These are phyloP conservation scores for Dicrurus megarhynchus DNA, from an alignment of 2,113 vertebrate genomes.

Conservation along the genomic window DNA sequence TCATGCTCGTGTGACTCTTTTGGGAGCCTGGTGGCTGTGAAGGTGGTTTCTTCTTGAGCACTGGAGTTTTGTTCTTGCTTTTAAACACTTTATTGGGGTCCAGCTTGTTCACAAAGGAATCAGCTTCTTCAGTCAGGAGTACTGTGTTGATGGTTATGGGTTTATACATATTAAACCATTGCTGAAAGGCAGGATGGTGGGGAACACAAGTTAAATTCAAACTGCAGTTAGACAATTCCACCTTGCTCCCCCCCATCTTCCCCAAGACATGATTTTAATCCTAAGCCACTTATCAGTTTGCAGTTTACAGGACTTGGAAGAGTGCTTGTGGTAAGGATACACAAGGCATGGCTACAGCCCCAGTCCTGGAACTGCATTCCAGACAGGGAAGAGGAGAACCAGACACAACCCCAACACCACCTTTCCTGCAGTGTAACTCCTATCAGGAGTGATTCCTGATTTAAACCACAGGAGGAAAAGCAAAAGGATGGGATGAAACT, in stretches of 20 bases:
- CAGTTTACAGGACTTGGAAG: neutral
- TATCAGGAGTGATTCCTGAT: neutral
- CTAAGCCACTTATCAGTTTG: neutral
- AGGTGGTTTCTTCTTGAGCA: slow-evolving; percentile 83
- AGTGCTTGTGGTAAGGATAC: neutral
- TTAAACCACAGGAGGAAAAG: neutral
- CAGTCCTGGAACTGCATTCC: neutral
- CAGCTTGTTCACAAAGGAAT: slow-evolving; percentile 86
- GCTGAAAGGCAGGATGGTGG: slow-evolving; percentile 71
- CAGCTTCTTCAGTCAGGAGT: slow-evolving; percentile 76
- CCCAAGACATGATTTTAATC: neutral
- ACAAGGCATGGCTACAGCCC: neutral
- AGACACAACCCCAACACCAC: neutral
- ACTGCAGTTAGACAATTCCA: neutral
- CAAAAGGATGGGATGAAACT: neutral
- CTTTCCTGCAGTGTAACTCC: neutral
- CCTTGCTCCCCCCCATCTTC: neutral
- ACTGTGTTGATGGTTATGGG: slow-evolving; percentile 83
- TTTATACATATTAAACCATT: slow-evolving; percentile 96
- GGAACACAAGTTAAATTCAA: slow-evolving; percentile 13
- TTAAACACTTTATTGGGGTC: slow-evolving; percentile 90
- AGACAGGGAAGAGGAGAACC: neutral
- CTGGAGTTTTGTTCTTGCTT: slow-evolving; percentile 83
- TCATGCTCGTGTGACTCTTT: slow-evolving; percentile 51
- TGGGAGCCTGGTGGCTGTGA: slow-evolving; percentile 66